These are phyloP conservation scores for Pseudococcus jackbeardsleyi DNA, from an alignment of 2,888 invertebrate genomes.

Conservation along the genomic window DNA sequence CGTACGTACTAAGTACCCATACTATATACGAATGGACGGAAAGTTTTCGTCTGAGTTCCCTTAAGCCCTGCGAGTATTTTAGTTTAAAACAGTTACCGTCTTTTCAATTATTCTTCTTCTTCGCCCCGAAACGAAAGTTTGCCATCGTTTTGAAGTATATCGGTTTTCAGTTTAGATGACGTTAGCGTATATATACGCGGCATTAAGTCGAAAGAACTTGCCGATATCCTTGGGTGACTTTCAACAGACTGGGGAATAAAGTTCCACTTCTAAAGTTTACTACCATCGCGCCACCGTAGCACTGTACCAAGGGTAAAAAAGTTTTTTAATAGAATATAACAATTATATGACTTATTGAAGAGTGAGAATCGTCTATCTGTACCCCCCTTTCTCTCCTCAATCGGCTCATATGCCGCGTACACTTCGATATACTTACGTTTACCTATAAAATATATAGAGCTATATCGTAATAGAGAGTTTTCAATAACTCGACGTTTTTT, in stretches of 20 bases:
- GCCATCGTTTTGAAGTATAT: slow-evolving; percentile 51
- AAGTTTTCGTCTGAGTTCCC: slow-evolving; percentile 26
- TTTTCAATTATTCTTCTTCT: slow-evolving; percentile 56
- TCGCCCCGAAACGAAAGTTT: slow-evolving; percentile 53
- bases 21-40: slow-evolving; percentile 13
- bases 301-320: slow-evolving; percentile 33
- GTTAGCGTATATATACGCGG: slow-evolving; percentile 14
- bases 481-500: background rate
- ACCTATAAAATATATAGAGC: background rate
- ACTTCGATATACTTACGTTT: background rate
- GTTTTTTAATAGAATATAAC: slow-evolving; percentile 51
- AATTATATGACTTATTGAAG: slow-evolving; percentile 53
- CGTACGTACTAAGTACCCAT: background rate
- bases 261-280: slow-evolving; percentile 43
- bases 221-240: slow-evolving; percentile 56
- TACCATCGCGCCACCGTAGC: background rate
- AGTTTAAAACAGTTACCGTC: slow-evolving; percentile 55
- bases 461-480: background rate
- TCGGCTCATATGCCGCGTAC: background rate
- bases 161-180: slow-evolving; percentile 56
- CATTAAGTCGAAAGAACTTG: slow-evolving; percentile 38
- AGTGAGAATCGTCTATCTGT: background rate
- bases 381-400: background rate
- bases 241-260: slow-evolving; percentile 48
- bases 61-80: slow-evolving; percentile 53